Conservation (phyloP, 2,797 vertebrate species). For the Lithobates sylvaticus region DNA sequence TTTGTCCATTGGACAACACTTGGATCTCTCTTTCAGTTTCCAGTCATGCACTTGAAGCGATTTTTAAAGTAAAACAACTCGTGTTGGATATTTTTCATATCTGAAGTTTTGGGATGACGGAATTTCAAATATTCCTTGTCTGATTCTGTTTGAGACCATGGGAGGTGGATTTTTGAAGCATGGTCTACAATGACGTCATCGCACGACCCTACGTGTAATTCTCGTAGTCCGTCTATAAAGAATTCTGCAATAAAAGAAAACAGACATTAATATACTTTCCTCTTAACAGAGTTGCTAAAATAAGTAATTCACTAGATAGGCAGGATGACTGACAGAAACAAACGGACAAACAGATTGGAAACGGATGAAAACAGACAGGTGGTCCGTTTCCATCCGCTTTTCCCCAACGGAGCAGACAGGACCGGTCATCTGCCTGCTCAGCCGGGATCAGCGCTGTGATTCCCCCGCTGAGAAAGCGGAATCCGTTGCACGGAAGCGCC, state of each 20-base stretch:
- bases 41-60: conserved; percentile 87
- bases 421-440: too few species aligned
- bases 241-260: conserved; percentile 79
- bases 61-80: conserved; percentile 88
- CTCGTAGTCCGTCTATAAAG: conserved; percentile 87
- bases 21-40: conserved; percentile 65
- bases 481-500: too few species aligned
- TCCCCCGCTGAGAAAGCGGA: too few species aligned
- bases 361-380: too few species aligned
- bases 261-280: not conserved
- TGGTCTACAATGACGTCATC: conserved; percentile 86
- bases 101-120: conserved; percentile 75
- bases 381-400: too few species aligned
- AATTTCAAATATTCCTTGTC: conserved; percentile 83
- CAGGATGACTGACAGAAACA: too few species aligned
- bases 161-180: conserved; percentile 89
- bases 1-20: not conserved
- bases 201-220: conserved; percentile 89
- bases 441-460: too few species aligned
- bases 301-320: too few species aligned
- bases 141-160: conserved; percentile 77
- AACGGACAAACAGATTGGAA: too few species aligned
- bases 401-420: too few species aligned
- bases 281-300: not conserved
- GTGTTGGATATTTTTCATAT: conserved; percentile 61